Percentiles rank a stretch among this genome's conserved stretches.
These are phyloP conservation scores for Drosophila biarmipes DNA, from an alignment of 1,140 invertebrate genomes.

Conservation along the genomic window DNA sequence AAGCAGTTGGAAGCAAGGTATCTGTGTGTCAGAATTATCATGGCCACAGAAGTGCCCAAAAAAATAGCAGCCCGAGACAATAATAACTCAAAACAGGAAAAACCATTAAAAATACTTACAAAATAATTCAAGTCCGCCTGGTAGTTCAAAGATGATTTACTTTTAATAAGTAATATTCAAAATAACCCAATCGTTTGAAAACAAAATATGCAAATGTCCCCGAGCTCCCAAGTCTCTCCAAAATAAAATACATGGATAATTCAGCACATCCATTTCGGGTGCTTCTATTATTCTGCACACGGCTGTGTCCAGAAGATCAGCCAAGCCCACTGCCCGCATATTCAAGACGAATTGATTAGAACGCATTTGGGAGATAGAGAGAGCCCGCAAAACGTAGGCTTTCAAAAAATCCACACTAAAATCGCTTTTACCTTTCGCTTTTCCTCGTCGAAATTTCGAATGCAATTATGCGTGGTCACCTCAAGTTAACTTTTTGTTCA, in stretches of 20 bases:
- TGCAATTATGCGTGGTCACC: conserved; percentile 26
- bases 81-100: background rate
- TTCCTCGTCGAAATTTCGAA: conserved; percentile 24
- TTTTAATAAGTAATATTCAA: no score
- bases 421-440: conserved; percentile 67
- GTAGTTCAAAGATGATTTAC: no score
- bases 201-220: no score
- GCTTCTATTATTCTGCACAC: background rate
- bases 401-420: conserved; percentile 23
- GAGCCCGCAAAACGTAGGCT: background rate
- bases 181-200: no score
- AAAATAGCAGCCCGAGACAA: background rate
- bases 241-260: background rate
- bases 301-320: background rate
- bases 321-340: background rate
- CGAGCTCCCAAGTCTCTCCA: no score
- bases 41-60: background rate
- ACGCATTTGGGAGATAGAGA: conserved; percentile 8
- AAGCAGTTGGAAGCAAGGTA: conserved; percentile 45
- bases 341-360: conserved; percentile 5
- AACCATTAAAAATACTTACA: no score
- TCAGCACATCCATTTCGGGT: background rate
- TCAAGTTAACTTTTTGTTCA: background rate
- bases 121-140: no score
- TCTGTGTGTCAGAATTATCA: conserved; percentile 8